phyloP scores from a whole-genome alignment of 1,140 invertebrate species.

The Daktulosphaira vitifoliae region DNA sequence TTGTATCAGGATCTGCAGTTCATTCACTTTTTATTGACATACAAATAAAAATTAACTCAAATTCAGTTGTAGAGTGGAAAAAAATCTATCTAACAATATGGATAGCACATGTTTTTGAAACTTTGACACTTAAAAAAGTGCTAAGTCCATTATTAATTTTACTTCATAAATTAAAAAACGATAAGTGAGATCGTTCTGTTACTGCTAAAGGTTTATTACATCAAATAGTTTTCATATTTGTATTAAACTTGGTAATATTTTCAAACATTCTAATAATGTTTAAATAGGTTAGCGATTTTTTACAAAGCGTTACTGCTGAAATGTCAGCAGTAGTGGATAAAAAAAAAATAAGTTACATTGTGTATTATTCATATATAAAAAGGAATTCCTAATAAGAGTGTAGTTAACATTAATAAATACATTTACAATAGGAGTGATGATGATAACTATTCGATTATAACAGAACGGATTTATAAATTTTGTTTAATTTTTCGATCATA shows the following conservation, averaged over 20 bases:
- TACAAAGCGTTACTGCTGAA: neutral
- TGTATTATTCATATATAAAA: no score
- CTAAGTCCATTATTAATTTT: no score
- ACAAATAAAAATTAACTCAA: neutral
- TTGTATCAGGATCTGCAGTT: conserved; percentile 17
- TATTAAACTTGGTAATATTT: neutral
- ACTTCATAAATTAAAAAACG: neutral
- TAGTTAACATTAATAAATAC: no score
- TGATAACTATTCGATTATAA: no score
- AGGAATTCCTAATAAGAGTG: no score
- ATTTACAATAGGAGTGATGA: no score
- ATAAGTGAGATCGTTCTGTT: neutral
- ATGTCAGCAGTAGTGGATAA: neutral
- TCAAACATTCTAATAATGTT: neutral
- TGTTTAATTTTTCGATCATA: no score
- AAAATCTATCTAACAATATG: neutral
- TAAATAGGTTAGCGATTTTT: neutral
- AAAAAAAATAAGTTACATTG: no score
- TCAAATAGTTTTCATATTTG: neutral
- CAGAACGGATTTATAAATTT: no score
- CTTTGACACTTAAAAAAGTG: neutral
- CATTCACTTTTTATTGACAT: conserved; percentile 7
- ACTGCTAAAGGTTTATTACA: neutral
- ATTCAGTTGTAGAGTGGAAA: conserved; percentile 10
- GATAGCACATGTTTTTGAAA: neutral